These are phyloP conservation scores for Takifugu flavidus DNA, from an alignment of 2,113 vertebrate species.

Conservation along the genomic window DNA sequence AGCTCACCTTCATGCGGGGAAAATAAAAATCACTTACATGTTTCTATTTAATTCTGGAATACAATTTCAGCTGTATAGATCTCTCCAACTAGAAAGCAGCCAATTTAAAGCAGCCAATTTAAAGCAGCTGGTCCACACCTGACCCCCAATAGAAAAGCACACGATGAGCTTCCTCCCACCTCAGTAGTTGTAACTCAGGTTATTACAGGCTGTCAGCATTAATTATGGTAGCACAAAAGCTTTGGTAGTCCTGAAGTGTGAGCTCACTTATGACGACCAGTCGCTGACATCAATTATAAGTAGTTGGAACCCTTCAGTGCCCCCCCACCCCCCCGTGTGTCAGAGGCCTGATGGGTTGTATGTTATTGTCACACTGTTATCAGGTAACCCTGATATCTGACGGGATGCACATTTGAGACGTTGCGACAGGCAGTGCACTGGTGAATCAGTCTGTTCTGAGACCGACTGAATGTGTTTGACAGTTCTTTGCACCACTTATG, in stretches of 20 bases:
- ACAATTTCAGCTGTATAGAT: background rate
- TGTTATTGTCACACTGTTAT: too few species aligned
- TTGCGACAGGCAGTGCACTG: too few species aligned
- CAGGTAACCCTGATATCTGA: too few species aligned
- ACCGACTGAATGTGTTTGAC: too few species aligned
- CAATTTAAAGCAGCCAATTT: background rate
- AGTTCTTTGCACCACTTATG: too few species aligned
- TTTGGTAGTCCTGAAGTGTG: conserved; percentile 4
- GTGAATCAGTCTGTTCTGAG: too few species aligned
- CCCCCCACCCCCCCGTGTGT: conserved; percentile 8
- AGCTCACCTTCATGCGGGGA: background rate
- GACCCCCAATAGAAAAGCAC: conserved; percentile 3
- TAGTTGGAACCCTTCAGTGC: conserved; percentile 23
- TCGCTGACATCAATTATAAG: conserved; percentile 48
- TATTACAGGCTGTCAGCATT: conserved; percentile 25
- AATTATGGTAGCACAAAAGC: conserved; percentile 47
- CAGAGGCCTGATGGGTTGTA: too few species aligned
- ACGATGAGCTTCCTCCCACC: conserved; percentile 8
- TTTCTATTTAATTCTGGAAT: background rate
- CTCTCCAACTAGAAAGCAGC: background rate
- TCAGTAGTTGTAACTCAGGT: conserved; percentile 3
- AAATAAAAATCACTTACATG: background rate
- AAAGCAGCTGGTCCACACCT: background rate
- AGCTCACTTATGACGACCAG: conserved; percentile 35
- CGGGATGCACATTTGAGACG: too few species aligned